phyloP scores from a whole-genome alignment of 2,113 vertebrate species.

The Oryzias melastigma region DNA sequence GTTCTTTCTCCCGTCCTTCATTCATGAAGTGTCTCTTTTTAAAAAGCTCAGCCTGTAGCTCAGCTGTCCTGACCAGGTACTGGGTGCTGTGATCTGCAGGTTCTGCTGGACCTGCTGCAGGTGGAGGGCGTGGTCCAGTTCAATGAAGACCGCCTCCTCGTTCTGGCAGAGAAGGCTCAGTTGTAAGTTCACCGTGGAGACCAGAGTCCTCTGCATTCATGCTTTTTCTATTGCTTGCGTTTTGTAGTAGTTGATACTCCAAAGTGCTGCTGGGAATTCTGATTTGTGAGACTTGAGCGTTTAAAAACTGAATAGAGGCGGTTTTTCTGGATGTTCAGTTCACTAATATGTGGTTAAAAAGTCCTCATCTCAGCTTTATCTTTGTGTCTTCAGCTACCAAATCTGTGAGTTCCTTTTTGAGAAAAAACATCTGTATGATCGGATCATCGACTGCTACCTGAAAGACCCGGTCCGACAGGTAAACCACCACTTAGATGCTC shows the following conservation, averaged over 20 bases:
- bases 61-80: no score
- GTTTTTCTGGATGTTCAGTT: no score
- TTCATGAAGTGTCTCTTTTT: no score
- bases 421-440: conserved; percentile 87
- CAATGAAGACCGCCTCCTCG: conserved; percentile 87
- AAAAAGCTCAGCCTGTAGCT: no score
- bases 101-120: conserved; percentile 92
- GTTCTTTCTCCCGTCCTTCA: no score
- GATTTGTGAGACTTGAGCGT: no score
- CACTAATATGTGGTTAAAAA: no score
- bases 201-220: background rate
- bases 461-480: conserved; percentile 91
- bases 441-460: conserved; percentile 92
- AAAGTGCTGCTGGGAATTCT: no score
- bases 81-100: conserved; percentile 67
- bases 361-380: background rate
- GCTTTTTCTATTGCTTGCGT: background rate
- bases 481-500: background rate
- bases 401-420: conserved; percentile 98
- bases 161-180: conserved; percentile 91
- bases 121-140: conserved; percentile 95
- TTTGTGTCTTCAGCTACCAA: conserved; percentile 81
- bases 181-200: conserved; percentile 82
- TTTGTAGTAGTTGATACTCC: background rate
- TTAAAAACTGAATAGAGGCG: no score